Evolutionary conservation across 2,797 vertebrate genomes (phyloP).

Genomic region (Pipistrellus pygmaeus): DNA sequence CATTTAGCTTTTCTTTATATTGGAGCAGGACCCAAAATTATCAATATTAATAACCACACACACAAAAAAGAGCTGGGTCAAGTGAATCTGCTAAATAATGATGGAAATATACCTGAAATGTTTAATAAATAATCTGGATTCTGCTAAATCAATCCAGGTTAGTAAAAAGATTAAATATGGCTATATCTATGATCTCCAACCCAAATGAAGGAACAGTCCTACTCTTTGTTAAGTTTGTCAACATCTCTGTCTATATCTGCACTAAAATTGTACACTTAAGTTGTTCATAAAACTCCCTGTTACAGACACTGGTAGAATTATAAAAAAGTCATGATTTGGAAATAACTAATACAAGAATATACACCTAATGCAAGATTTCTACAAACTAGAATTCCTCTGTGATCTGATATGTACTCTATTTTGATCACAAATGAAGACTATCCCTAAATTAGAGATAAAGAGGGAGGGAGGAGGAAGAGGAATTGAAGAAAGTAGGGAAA

Average conservation of each 20-base stretch:
- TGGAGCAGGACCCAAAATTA: background rate
- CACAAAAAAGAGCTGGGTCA: background rate
- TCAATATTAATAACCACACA: background rate
- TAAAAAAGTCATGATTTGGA: slow-evolving; percentile 27
- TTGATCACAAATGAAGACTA: slow-evolving; percentile 29
- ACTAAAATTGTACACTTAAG: slow-evolving; percentile 25
- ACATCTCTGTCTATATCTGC: background rate
- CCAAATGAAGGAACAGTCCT: background rate
- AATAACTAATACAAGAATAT: background rate
- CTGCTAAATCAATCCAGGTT: background rate
- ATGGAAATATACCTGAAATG: background rate
- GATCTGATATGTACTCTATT: background rate
- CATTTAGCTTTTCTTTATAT: background rate
- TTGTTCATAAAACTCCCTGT: background rate
- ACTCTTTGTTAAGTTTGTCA: slow-evolving; percentile 18
- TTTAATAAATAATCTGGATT: slow-evolving; percentile 22
- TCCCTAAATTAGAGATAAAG: slow-evolving; percentile 35
- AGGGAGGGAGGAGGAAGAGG: background rate
- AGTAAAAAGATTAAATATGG: background rate
- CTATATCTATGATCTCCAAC: background rate
- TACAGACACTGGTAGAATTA: slow-evolving; percentile 28
- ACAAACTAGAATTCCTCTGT: background rate
- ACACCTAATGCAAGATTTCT: slow-evolving; percentile 9
- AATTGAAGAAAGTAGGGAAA: background rate
- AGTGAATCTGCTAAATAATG: slow-evolving; percentile 13